Base-by-base conservation (phyloP, 1,140 invertebrate genomes). In the Drosophila teissieri region DNA sequence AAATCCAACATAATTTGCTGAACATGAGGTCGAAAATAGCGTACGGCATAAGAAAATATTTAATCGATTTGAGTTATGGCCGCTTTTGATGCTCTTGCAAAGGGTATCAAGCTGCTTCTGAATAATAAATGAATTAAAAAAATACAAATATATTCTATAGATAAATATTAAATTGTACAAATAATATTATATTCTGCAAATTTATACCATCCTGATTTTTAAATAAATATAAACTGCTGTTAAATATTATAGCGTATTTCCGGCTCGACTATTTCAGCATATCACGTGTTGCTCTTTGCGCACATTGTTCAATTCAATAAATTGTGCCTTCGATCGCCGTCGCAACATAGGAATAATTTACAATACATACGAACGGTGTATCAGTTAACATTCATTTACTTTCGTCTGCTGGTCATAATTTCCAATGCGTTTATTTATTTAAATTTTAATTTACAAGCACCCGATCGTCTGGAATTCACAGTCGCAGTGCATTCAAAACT, bases 361-460 rank as follows among this genome's bases (percentile, higher is more conserved):
- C 37, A 56, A 58, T 34, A 51, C 46, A 57, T 49, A 27, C 55
- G 61, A 46, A 70, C 58, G 27, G 49, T 37, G 70, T 34, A 70
- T 70, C 63, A 56, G 45, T 42, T 62, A 78, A 57, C 51, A 52
- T 74, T 63, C 24, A 67, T 55, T 67, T 54, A 63, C 52, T 62
- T 65, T 45, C 8, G 17, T 27, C 57, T 44, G 44, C 67, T 54
- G 54, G 44, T 64, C 63, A 76, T 72, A 76, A 79, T 61, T 57
- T 64, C 48, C 45, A 73, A 81, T 81, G 78, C 74, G 56, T 67
- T 81, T 75, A 75, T 81, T 77, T 81, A 74, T 68, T 75, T 70
- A 68, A 78, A 67, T 63, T 63, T 46, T 49, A 78, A 81, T 86
- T 70, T 80, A 67, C 67, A 36, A 72, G 64, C 63, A 52, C 54